Percentiles rank a stretch among this genome's conserved stretches.
Evolutionary conservation across 2,797 vertebrate species (phyloP).

Genomic region (Rhabdophis nuchalis): DNA sequence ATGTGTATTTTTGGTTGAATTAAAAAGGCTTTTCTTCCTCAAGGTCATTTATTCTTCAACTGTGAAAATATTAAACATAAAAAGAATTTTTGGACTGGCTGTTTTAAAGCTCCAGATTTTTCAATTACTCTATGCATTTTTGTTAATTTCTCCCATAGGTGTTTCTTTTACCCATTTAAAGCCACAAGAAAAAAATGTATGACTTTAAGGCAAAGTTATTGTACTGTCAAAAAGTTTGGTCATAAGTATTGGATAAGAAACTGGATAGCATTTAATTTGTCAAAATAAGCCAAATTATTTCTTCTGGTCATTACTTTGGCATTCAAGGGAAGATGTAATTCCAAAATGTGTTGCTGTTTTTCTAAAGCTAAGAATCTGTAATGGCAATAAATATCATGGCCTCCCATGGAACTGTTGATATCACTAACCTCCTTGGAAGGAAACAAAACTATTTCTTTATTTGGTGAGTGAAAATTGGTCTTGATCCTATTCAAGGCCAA

Average conservation of each 20-base stretch:
- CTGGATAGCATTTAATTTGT: constrained; percentile 17
- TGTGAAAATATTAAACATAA: constrained; percentile 32
- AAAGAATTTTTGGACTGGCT: constrained; percentile 12
- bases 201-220: constrained; percentile 69
- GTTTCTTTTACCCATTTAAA: constrained; percentile 47
- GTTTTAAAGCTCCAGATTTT: constrained; percentile 26
- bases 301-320: constrained; percentile 23
- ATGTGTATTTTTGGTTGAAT: constrained; percentile 20
- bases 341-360: constrained; percentile 12
- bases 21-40: constrained; percentile 57
- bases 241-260: constrained; percentile 31
- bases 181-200: constrained; percentile 53
- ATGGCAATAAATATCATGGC: constrained; percentile 8
- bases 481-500: constrained; percentile 17
- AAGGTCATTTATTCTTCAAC: constrained; percentile 68
- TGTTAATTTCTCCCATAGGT: constrained; percentile 41
- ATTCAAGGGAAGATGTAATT: constrained; percentile 17
- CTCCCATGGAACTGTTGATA: constrained; percentile 16
- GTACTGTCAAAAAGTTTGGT: constrained; percentile 72
- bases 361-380: constrained; percentile 26
- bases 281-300: constrained; percentile 12
- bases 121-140: constrained; percentile 8
- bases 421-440: background rate
- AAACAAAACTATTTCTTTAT: background rate
- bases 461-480: background rate